These are phyloP conservation scores for Bombus haemorrhoidalis DNA, from an alignment of 1,140 invertebrate species.

Conservation along the genomic window DNA sequence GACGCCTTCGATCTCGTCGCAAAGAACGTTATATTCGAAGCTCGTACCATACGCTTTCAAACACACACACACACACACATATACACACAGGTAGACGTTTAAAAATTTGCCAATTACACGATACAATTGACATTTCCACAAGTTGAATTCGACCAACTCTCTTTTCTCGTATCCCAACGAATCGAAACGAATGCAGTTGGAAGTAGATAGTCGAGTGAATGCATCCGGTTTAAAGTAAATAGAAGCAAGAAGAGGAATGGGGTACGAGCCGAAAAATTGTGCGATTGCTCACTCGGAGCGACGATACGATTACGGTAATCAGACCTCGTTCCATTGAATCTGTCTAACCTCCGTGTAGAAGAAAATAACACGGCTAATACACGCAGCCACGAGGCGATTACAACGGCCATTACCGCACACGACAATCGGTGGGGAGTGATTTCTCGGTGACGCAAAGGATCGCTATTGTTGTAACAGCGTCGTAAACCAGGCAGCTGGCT, in stretches of 20 bases:
- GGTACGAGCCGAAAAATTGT: neutral
- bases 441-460: conserved; percentile 45
- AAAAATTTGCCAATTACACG: too few relatives aligned
- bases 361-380: conserved; percentile 9
- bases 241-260: neutral
- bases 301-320: conserved; percentile 10
- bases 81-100: too few relatives aligned
- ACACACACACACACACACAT: too few relatives aligned
- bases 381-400: conserved; percentile 14
- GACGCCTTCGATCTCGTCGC: fast-evolving
- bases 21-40: too few relatives aligned
- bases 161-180: too few relatives aligned
- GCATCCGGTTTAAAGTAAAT: neutral
- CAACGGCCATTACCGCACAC: conserved; percentile 27
- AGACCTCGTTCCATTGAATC: neutral
- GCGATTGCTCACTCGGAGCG: neutral
- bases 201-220: too few relatives aligned
- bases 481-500: conserved; percentile 8
- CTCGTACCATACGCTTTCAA: too few relatives aligned
- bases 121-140: too few relatives aligned
- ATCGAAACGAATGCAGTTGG: too few relatives aligned
- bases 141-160: too few relatives aligned
- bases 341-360: neutral
- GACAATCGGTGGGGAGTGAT: conserved; percentile 24
- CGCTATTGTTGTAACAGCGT: conserved; percentile 34